Evolutionary conservation across 2,888 invertebrate genomes (phyloP).

Genomic region (Cryptophagus acutangulus): DNA sequence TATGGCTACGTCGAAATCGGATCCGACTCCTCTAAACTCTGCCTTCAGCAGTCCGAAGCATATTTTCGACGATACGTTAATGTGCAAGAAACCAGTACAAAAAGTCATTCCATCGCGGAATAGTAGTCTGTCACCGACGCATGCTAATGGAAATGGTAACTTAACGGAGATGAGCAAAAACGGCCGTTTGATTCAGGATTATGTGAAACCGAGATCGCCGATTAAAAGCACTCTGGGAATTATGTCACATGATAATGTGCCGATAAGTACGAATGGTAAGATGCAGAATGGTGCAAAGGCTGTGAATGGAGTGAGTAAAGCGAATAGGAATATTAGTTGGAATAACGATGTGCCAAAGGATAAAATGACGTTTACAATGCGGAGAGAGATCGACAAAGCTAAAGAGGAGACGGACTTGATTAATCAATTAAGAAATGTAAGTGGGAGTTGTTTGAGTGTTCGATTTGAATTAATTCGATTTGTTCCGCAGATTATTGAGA

Average conservation of each 20-base stretch:
- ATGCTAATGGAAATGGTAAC: conserved; percentile 24
- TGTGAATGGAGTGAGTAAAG: conserved; percentile 37
- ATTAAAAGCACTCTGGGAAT: conserved; percentile 58
- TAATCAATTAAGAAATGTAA: conserved; percentile 76
- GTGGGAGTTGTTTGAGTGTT: too few relatives aligned
- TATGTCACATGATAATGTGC: conserved; percentile 56
- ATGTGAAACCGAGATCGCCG: conserved; percentile 64
- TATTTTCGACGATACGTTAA: conserved; percentile 53
- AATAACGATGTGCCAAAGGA: conserved; percentile 65
- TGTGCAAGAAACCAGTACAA: conserved; percentile 61
- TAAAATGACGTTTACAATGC: conserved; percentile 86
- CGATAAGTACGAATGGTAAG: conserved; percentile 51
- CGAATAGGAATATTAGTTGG: conserved; percentile 61
- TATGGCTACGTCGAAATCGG: conserved; percentile 49
- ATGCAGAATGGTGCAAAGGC: conserved; percentile 42
- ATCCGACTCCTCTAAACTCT: conserved; percentile 49
- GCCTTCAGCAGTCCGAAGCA: conserved; percentile 53
- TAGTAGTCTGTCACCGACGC: conserved; percentile 30
- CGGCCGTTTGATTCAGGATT: conserved; percentile 45
- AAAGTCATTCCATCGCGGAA: conserved; percentile 78
- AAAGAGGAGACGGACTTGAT: conserved; percentile 84
- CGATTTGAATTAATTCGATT: conserved; percentile 8
- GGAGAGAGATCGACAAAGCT: conserved; percentile 85
- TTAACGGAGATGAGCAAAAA: conserved; percentile 22
- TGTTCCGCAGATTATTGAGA: conserved; percentile 78